Percentiles rank a stretch among this genome's conserved stretches.
phyloP scores from a whole-genome alignment of 2,113 vertebrate genomes.

The Eclectus roratus region DNA sequence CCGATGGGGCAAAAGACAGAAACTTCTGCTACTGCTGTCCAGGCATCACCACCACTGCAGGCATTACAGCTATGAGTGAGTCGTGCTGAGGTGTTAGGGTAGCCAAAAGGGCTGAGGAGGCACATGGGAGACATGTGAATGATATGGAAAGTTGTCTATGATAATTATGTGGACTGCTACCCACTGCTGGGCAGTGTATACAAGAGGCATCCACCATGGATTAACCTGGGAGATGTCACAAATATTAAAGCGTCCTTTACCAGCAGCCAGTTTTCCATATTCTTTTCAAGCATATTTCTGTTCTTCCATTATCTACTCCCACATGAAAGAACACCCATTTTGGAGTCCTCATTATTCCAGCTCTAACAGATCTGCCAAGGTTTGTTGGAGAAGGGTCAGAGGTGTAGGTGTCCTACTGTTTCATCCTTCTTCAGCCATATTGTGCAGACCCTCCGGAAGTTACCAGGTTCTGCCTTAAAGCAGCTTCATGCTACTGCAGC shows the following conservation, averaged over 20 bases:
- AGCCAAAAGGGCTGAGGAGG: background rate
- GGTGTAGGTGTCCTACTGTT: background rate
- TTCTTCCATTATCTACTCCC: background rate
- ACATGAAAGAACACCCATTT: background rate
- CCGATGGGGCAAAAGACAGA: background rate
- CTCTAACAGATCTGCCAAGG: background rate
- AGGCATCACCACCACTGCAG: background rate
- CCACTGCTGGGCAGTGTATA: background rate
- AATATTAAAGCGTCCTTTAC: background rate
- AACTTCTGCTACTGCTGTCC: background rate
- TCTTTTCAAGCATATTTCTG: background rate
- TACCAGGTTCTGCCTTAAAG: background rate
- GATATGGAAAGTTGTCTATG: background rate
- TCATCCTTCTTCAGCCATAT: background rate
- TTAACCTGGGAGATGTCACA: background rate
- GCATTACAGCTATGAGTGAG: background rate
- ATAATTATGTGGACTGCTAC: background rate
- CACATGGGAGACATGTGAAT: fast-evolving
- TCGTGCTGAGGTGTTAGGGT: background rate
- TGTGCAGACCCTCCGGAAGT: background rate
- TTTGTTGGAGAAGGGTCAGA: background rate
- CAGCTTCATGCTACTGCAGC: background rate
- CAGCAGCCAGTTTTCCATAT: background rate
- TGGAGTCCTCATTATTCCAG: background rate
- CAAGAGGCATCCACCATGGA: background rate